Evolutionary conservation across 2,797 vertebrate genomes (phyloP), one percentile per base, ranked within the genome.

Genomic region (Champsocephalus esox): DNA sequence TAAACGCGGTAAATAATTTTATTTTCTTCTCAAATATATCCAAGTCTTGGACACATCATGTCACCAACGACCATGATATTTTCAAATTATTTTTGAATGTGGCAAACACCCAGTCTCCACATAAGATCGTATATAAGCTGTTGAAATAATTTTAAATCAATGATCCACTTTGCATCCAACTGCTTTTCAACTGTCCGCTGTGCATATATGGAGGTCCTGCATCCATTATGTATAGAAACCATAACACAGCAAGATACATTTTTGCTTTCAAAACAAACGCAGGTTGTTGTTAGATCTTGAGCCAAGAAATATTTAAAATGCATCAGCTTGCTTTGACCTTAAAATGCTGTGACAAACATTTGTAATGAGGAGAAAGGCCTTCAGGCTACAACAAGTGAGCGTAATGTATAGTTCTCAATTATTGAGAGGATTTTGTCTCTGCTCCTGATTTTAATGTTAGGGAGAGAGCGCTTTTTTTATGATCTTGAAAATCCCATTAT

Each of bases 401-500:
- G 65, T 62, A 74, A 8, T 7, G 50, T 55, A 49, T 62, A 50
- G 52, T 70, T 12, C 44, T 51, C 76, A 67, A 77, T 71, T 44
- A 82, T 49, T 81, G 21, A 63, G 28, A 68, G 44, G 41, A 66
- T 32, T 57, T 44, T 44, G 51, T 76, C 54, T 64, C 43, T 60
- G 46, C 61, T 63, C 55, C 56, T 41, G 38, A 75, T 8, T 51
- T 60, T 28, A 41, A 62, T 32, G 51, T 9, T 3, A 16, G 9
- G 11, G 45, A 66, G 44, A 49, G 59, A 60, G 14, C 19, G n/a
- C 60, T 61, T 68, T 7, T 12, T 59, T 46, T 5, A 11, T 44
- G 52, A 3, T 57, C 19, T 56, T 48, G 8, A 70, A 55, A 65
- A 62, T 58, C 5, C 24, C 19, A 48, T 3, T 21, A 17, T 49